Base-by-base conservation (phyloP, 2,113 vertebrate species). In the Alouatta palliata region DNA sequence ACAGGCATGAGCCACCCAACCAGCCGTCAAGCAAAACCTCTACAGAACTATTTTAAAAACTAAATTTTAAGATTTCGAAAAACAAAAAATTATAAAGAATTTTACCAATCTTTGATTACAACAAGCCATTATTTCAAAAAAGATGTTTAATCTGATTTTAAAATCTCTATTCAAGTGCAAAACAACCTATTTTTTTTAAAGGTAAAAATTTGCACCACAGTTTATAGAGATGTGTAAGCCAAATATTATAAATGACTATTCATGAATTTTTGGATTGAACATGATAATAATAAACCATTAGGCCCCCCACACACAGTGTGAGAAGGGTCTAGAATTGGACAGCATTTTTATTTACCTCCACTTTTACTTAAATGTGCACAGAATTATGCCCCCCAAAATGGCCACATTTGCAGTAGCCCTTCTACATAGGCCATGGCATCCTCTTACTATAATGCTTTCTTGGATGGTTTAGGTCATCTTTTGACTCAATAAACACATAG, bases 131-230 rank as follows among this genome's bases (percentile, higher is more conserved):
- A 3, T 43, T 71, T 96, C 79, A 37, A 8, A 73, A 45, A 9
- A 79, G 56, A 6, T 6, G 12, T 80, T 87, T 81, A 35, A 91
- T 35, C 52, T 61, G 32, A 77, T 84, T 86, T 99, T 99, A 99
- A 98, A 99, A 98, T 98, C 98, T 98, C 98, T 99, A 98, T 98
- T 99, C 98, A 99, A 99, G 99, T 99, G 99, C 98, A 99, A 99
- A 99, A 98, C 98, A 98, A 98, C 98, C 97, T 98, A 99, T 99
- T 99, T 99, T 99, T 99, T 99, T 98, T 99, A 99, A 98, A 99
- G 98, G 98, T 98, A 98, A 99, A 98, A 99, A 99, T 99, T 99
- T 99, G 99, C 98, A 97, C 98, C 99, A 99, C 98, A 98, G 99
- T 98, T 98, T 88, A 98, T 98, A 98, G 98, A 98, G 97, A 97